phyloP scores from a whole-genome alignment of 1,140 invertebrate genomes.

The Saxidomus purpurata region DNA sequence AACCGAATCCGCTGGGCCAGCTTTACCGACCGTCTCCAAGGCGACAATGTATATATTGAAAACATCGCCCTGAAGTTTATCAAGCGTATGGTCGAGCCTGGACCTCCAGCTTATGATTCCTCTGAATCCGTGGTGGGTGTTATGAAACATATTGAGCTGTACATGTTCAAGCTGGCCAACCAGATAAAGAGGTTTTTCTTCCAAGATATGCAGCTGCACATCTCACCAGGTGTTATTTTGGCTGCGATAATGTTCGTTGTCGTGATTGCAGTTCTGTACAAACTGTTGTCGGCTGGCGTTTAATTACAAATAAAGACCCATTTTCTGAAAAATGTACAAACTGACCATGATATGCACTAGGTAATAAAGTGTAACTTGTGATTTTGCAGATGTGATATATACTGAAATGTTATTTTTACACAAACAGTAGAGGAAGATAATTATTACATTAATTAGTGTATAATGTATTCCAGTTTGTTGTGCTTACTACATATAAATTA shows the following conservation, averaged over 20 bases:
- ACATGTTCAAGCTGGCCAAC: background rate
- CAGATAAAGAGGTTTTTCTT: background rate
- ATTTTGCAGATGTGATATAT: no score
- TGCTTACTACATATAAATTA: no score
- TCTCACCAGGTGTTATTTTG: background rate
- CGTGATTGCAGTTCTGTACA: background rate
- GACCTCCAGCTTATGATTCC: background rate
- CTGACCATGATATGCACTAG: no score
- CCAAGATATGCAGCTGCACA: background rate
- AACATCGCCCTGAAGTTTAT: slow-evolving; percentile 44
- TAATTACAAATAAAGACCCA: no score
- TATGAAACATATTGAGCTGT: background rate
- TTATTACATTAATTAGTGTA: no score
- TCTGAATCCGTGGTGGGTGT: background rate
- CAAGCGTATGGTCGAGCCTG: slow-evolving; percentile 20
- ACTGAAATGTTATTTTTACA: no score
- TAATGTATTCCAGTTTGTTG: no score
- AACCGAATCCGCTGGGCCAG: slow-evolving; percentile 42
- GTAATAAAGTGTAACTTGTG: no score
- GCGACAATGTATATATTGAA: background rate
- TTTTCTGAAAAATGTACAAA: no score
- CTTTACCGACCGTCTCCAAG: background rate
- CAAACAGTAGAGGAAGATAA: no score
- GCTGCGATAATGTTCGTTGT: background rate
- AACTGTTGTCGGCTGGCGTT: background rate